Evolutionary conservation across 1,140 invertebrate genomes (phyloP).

Genomic region (Brachystomella parvula): DNA sequence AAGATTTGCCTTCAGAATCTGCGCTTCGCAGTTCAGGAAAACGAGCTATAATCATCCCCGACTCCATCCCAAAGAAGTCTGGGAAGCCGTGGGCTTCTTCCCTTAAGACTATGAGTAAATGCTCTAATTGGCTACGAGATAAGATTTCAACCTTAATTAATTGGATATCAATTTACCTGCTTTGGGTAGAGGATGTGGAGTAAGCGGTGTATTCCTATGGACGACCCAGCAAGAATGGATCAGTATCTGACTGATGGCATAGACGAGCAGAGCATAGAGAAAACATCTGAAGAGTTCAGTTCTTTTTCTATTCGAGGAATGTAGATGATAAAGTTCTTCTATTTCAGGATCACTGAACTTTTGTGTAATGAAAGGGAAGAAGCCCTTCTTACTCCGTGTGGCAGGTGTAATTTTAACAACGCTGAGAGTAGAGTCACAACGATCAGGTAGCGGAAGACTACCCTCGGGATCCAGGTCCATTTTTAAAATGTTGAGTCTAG

Average conservation of each 20-base stretch:
- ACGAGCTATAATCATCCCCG: no score
- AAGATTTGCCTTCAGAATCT: no score
- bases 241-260: slow-evolving; percentile 28
- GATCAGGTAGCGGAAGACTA: slow-evolving; percentile 14
- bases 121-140: no score
- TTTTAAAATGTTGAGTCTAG: no score
- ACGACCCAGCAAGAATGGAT: slow-evolving; percentile 31
- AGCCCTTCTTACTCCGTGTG: slow-evolving; percentile 23
- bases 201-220: background rate
- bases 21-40: no score
- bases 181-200: background rate
- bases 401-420: slow-evolving; percentile 35
- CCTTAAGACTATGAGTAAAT: no score
- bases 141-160: no score
- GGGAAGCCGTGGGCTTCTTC: no score
- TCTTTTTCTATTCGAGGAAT: slow-evolving; percentile 31
- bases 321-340: slow-evolving; percentile 35
- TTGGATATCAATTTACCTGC: no score
- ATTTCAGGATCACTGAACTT: slow-evolving; percentile 38
- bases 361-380: slow-evolving; percentile 24
- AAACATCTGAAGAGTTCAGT: slow-evolving; percentile 36
- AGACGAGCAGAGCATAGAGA: slow-evolving; percentile 35
- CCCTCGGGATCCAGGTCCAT: slow-evolving; percentile 23
- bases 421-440: slow-evolving; percentile 36
- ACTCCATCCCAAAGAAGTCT: no score